Evolutionary conservation across 2,888 invertebrate genomes (phyloP), one percentile per base, ranked within the genome.

Genomic region (Lypha dubia): DNA sequence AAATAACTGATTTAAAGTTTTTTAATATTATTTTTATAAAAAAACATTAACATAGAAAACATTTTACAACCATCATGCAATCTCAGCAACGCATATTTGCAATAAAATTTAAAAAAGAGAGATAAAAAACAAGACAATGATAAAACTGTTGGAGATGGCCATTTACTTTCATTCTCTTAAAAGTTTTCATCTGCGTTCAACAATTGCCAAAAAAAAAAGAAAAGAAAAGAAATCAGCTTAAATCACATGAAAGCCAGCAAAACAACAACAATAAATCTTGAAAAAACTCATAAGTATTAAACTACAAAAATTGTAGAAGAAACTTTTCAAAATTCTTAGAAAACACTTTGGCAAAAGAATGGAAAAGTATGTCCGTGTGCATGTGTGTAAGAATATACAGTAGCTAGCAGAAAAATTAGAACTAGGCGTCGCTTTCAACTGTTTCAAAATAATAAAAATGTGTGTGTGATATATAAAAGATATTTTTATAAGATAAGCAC

Each of bases 281-380:
- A 7, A 9, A 49, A 46, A 73, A 60, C 22, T 60, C 35, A 20
- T n/a, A 49, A n/a, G 44, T 32, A 46, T 20, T 71, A 70, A 71
- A 44, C 58, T 71, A 41, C 28, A 44, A 20, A 53, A 49, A 49
- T n/a, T 6, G 2, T 28, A 53, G 11, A 41, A n/a, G n/a, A 32
- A 38, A 17, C 44, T 53, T 41, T 3, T 35, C 17, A 15, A 38
- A 53, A 41, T 41, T 70, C 24, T 58, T 17, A 32, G 32, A 32
- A 56, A n/a, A 11, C 24, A 46, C 28, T n/a, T n/a, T 28, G 6
- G 15, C 2, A 28, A 17, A 58, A 41, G 17, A 70, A 24, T n/a
- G 28, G 5, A 17, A 32, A 32, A 49, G 49, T 49, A 49, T 7
- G n/a, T 28, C 22, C 20, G 3, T 4, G 11, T 8, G 28, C 0